These are phyloP conservation scores for Mesocricetus auratus DNA, from an alignment of 2,113 vertebrate genomes.

Conservation along the genomic window DNA sequence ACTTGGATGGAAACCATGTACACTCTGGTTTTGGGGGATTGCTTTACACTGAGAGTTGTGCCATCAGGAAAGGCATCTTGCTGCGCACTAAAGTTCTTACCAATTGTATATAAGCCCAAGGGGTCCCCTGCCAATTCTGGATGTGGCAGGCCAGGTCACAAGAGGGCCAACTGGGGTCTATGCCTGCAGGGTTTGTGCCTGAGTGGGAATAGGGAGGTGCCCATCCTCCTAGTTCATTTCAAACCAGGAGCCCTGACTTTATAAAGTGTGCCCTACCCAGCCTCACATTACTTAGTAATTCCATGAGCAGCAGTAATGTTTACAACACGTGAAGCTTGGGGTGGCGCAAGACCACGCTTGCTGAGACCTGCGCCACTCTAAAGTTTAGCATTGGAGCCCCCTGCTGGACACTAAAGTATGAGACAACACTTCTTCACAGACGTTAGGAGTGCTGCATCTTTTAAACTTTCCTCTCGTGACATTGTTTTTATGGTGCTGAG, in stretches of 20 bases:
- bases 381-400: background rate
- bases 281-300: background rate
- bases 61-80: background rate
- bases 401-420: background rate
- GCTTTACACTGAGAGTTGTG: background rate
- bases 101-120: background rate
- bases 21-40: background rate
- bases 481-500: background rate
- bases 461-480: background rate
- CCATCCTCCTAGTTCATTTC: background rate
- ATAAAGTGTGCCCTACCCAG: accelerated
- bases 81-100: background rate
- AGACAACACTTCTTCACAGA: background rate
- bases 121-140: background rate
- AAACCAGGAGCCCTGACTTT: background rate
- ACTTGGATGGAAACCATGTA: accelerated
- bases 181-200: background rate
- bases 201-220: background rate
- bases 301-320: background rate
- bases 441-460: background rate
- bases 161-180: background rate
- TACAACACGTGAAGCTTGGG: no score
- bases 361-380: background rate
- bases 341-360: background rate
- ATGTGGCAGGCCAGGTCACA: background rate